Percentiles rank a stretch among this genome's conserved stretches.
These are phyloP conservation scores for Machimus atricapillus DNA, from an alignment of 2,888 invertebrate species.

Conservation along the genomic window DNA sequence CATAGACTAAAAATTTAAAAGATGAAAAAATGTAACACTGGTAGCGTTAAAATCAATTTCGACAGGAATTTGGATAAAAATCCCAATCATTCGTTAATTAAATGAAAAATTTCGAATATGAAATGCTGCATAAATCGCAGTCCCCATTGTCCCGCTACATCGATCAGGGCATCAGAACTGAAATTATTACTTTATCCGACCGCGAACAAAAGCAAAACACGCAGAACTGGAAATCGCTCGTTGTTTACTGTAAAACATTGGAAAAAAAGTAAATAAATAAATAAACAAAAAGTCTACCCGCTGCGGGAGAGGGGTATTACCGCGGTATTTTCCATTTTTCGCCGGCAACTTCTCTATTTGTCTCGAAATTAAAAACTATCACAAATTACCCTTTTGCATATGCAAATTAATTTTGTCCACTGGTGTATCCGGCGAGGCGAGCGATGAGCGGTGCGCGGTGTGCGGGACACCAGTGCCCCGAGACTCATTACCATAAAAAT, in stretches of 20 bases:
- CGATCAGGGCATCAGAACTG: background rate
- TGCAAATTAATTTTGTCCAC: background rate
- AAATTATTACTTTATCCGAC: background rate
- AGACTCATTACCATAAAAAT: conserved; percentile 29
- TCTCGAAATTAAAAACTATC: conserved; percentile 8
- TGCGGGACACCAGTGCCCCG: background rate
- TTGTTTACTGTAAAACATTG: background rate
- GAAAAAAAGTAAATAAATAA: background rate
- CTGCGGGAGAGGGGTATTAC: background rate
- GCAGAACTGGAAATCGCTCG: background rate
- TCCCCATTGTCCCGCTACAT: background rate
- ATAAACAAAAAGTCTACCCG: background rate
- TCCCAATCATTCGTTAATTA: background rate
- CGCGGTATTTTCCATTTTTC: background rate
- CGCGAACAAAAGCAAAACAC: background rate
- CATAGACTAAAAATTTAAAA: background rate
- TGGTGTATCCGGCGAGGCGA: background rate
- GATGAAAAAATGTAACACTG: background rate
- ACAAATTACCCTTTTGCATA: background rate
- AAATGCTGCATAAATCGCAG: background rate
- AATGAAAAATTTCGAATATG: background rate
- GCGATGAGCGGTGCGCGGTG: background rate
- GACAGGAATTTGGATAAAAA: background rate
- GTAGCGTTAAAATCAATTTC: background rate
- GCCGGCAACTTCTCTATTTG: background rate